phyloP scores from a whole-genome alignment of 1,140 invertebrate genomes.

The Daktulosphaira vitifoliae region DNA sequence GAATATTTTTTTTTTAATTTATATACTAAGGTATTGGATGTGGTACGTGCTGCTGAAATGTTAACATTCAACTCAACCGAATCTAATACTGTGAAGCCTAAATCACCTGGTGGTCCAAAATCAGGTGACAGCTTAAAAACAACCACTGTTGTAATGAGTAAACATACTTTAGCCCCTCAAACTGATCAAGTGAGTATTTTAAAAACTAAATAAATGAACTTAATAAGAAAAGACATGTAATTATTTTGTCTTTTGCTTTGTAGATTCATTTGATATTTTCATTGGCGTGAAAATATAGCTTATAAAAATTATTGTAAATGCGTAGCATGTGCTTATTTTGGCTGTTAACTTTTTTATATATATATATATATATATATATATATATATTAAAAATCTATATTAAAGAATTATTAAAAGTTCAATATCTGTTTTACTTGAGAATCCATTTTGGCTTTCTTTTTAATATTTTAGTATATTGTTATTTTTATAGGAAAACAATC shows the following conservation, averaged over 20 bases:
- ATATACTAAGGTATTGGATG: constrained; percentile 63
- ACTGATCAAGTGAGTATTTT: constrained; percentile 31
- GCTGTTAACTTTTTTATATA: constrained; percentile 18
- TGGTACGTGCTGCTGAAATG: constrained; percentile 76
- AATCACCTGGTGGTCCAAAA: constrained; percentile 60
- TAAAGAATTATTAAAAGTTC: not conserved
- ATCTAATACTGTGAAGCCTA: constrained; percentile 53
- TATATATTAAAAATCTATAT: not conserved
- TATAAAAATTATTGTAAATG: constrained; percentile 3
- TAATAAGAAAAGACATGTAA: too few relatives aligned
- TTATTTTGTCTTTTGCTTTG: constrained; percentile 11
- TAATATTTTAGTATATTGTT: not conserved
- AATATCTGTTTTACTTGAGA: too few relatives aligned
- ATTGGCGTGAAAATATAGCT: constrained; percentile 26
- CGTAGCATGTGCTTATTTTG: constrained; percentile 34
- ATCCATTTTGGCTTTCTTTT: too few relatives aligned
- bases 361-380: not conserved
- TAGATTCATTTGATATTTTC: constrained; percentile 12
- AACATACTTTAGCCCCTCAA: constrained; percentile 64
- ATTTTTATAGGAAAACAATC: too few relatives aligned
- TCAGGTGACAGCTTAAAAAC: constrained; percentile 66
- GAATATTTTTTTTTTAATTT: constrained; percentile 17
- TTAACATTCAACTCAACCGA: constrained; percentile 54
- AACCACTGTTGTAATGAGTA: constrained; percentile 88
- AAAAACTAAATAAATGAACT: not conserved